Base-by-base conservation (phyloP, 2,797 vertebrate species). In the Tympanoctomys barrerae region DNA sequence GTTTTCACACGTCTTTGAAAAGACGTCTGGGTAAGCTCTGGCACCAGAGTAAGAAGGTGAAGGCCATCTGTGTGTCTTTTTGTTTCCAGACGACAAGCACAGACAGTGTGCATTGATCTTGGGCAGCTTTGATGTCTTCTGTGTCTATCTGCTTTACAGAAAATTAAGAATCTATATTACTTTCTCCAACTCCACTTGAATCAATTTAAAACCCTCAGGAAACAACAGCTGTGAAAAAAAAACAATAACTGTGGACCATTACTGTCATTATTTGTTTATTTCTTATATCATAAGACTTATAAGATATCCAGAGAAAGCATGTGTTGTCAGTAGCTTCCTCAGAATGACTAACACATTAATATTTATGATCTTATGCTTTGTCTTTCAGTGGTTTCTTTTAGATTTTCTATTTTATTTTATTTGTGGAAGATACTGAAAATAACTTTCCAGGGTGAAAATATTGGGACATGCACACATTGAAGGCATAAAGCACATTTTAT, bases 251-350 rank as follows among this genome's bases (percentile, higher is more conserved):
- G 54, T 16, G 0, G 22, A 83, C 21, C 5, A 0, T 54, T 97
- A 2, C 46, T 81, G 81, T 80, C 90, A 68, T 80, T 79, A n/a
- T n/a, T 78, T n/a, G 11, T 5, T 82, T 91, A 64, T 0, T 62
- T 84, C 80, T 94, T 54, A 12, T 83, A 36, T 78, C 61, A 79
- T n/a, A 90, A 91, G 86, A 96, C 71, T 18, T 85, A 88, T 5
- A 61, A 75, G 61, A 91, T 83, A 39, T 68, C 31, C 10, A 89
- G n/a, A 68, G 89, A 36, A 54, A 94, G 84, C 94, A 62, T 57
- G 33, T 90, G 49, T 71, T 36, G 75, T 97, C 94, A 92, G 0
- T 73, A 87, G 21, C 64, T 78, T 89, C 96, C 88, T 24, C 79
- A 57, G 87, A 79, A n/a, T 71, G 83, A 84, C 73, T 92, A 49